Evolutionary conservation across 2,888 invertebrate genomes (phyloP), one percentile per base, ranked within the genome.

Genomic region (Lithosia quadra): DNA sequence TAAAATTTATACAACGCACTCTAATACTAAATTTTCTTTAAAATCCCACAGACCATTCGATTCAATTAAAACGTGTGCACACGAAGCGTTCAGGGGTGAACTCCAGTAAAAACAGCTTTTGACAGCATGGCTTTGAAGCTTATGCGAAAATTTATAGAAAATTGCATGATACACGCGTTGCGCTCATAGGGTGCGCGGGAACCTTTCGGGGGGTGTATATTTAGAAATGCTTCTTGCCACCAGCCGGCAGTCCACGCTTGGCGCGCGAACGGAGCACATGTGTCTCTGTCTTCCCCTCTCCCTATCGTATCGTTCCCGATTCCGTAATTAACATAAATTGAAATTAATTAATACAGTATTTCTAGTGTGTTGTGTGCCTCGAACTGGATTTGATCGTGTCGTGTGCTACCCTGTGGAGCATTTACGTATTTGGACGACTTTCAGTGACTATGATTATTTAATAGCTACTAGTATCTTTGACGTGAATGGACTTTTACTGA

Each of bases 131-230:
- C 90, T 91, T 92, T 88, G 88, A 88, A 90, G 94, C 92, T 94
- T 92, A 91, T 88, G 91, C 90, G 93, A 93, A 93, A 93, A 92
- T 94, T 93, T 93, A 94, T 94, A 92, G 94, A 94, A 94, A 94
- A 94, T 93, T 93, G 93, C 92, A 94, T 90, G 91, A 87, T 86
- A 89, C 88, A 91, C 88, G 90, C 91, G 92, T 90, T 91, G 91
- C 91, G 92, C 89, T 86, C 87, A 81, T 84, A 82, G 85, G 84
- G 81, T 84, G 93, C 91, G 93, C 92, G 93, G 88, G 88, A 89
- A 90, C 81, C 83, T 75, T 73, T 84, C 86, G 90, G 88, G 91
- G 93, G 93, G 92, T 92, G 92, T 94, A 91, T 95, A 93, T 93
- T 94, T 94, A 94, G 94, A 91, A 92, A 91, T 89, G 90, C 87